Base-by-base conservation (phyloP, 1,140 invertebrate genomes). In the Manduca sexta region DNA sequence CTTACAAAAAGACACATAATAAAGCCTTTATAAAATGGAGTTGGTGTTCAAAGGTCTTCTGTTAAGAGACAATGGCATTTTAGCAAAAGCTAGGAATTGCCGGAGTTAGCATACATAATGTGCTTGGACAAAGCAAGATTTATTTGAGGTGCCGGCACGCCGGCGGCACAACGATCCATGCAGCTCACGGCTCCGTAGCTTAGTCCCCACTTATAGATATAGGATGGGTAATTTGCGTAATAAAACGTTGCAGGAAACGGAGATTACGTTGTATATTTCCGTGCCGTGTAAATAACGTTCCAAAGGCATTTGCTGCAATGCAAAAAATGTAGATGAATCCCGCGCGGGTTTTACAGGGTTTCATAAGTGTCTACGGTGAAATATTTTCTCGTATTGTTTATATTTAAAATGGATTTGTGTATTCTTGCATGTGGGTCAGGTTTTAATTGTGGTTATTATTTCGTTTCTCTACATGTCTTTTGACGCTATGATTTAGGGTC, bases 61-160 rank as follows among this genome's bases (percentile, higher is more conserved):
- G 41, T 40, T 39, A 37, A 26, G 18, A 45, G 43, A 49, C 46
- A 59, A 53, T 50, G 46, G 42, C 45, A 52, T 48, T 51, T 57
- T 52, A 49, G 48, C 48, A 12, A 13, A 55, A 52, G 46, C 39
- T 61, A 64, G 64, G 60, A 61, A 67, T 61, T 39, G 56, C 50
- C 48, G 48, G 52, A 49, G 66, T 64, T 60, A 64, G 68, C 65
- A 69, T 73, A 60, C 64, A 73, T 73, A 69, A 76, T 71, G 60
- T 52, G 45, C 44, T 64, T 37, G 59, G 63, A 69, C 67, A 66
- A 65, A 64, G 60, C 60, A 65, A 71, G 64, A 71, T 76, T 69
- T 67, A 69, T 66, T 52, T 56, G 53, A 54, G 44, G 48, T 60
- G 47, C 45, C 49, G 45, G 46, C 16, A 12, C 35, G 41, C 43